Evolutionary conservation across 1,140 invertebrate species (phyloP).

Genomic region (Brachionus calyciflorus): DNA sequence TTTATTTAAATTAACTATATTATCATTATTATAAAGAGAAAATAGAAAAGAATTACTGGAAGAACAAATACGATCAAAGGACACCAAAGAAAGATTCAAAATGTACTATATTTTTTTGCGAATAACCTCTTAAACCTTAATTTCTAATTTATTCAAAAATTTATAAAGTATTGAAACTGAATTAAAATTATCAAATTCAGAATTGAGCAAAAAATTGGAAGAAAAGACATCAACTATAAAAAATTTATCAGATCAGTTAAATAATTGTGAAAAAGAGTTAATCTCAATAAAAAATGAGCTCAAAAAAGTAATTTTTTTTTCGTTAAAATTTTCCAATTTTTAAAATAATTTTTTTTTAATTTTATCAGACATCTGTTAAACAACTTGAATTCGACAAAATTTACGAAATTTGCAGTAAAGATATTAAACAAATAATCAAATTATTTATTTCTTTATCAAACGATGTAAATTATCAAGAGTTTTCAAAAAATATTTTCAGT

Average conservation of each 20-base stretch:
- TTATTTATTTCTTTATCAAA: background rate
- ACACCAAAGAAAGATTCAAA: conserved; percentile 14
- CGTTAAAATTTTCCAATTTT: background rate
- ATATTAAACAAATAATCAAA: conserved; percentile 27
- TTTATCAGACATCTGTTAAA: background rate
- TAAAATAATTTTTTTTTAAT: background rate
- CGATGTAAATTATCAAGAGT: background rate
- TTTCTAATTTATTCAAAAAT: too few species aligned
- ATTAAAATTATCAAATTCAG: background rate
- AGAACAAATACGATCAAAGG: conserved; percentile 14
- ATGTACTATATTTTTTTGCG: too few species aligned
- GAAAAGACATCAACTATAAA: conserved; percentile 15
- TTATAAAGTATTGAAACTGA: conserved; percentile 26
- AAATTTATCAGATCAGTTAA: conserved; percentile 34
- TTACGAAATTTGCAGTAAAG: conserved; percentile 8
- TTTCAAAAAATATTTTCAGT: background rate
- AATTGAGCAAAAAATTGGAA: conserved; percentile 7
- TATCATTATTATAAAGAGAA: background rate
- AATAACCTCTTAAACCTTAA: too few species aligned
- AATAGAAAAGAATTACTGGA: conserved; percentile 31
- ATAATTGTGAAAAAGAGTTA: conserved; percentile 23
- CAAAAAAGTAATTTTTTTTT: background rate
- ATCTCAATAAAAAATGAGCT: conserved; percentile 18
- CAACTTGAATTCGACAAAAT: conserved; percentile 18
- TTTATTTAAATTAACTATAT: background rate